Conservation (phyloP, 2,113 vertebrate genomes). For the Pao palembangensis region DNA sequence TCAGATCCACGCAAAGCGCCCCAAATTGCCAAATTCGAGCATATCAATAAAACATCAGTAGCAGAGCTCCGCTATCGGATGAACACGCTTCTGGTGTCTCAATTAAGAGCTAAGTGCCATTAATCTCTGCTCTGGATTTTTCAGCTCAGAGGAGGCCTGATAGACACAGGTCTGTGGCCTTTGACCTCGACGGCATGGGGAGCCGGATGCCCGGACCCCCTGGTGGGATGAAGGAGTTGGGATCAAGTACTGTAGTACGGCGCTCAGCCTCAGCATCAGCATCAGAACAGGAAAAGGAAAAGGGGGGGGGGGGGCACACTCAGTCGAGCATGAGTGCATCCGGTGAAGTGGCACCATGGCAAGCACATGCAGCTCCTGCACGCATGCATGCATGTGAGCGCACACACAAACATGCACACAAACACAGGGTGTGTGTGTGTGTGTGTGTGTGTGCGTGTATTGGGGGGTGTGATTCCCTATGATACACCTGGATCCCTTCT, state of each 20-base stretch:
- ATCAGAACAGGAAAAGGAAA: constrained; percentile 33
- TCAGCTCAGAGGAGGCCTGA: constrained; percentile 45
- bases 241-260: constrained; percentile 56
- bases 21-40: constrained; percentile 47
- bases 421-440: no score
- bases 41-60: constrained; percentile 66
- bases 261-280: constrained; percentile 48
- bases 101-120: constrained; percentile 56
- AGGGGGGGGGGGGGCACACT: constrained; percentile 33
- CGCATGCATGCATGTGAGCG: constrained; percentile 41
- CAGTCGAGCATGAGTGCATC: constrained; percentile 64
- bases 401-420: constrained; percentile 24
- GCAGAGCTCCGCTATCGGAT: constrained; percentile 17
- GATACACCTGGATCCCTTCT: constrained; percentile 53
- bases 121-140: constrained; percentile 53
- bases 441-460: not conserved
- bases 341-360: constrained; percentile 66
- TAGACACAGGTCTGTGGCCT: constrained; percentile 50
- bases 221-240: constrained; percentile 28
- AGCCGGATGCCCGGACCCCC: constrained; percentile 27
- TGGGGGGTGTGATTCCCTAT: constrained; percentile 34
- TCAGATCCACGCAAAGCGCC: constrained; percentile 37
- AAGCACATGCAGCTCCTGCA: constrained; percentile 58
- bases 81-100: constrained; percentile 61
- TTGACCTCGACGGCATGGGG: constrained; percentile 26